Conservation (phyloP, 2,113 vertebrate species). For the Mormyrus lacerda region DNA sequence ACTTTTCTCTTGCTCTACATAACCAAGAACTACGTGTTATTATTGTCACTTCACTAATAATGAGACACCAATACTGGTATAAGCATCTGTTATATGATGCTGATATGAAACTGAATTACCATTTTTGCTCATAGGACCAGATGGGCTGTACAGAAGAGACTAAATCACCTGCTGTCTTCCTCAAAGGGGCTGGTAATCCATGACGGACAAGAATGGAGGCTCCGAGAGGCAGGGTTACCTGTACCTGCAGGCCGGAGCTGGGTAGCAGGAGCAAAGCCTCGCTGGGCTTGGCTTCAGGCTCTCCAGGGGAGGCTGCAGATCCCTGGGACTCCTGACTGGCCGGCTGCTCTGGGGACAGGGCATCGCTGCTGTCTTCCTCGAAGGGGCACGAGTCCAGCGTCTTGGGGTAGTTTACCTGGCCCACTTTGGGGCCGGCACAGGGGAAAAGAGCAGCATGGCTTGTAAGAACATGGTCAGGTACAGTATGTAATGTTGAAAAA, state of each 20-base stretch:
- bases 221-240: neutral
- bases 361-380: constrained; percentile 92
- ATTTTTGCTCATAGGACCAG: neutral
- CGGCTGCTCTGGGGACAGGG: constrained; percentile 89
- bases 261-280: constrained; percentile 67
- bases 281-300: constrained; percentile 62
- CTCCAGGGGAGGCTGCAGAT: constrained; percentile 78
- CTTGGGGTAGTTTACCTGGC: constrained; percentile 81
- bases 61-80: neutral
- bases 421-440: constrained; percentile 51
- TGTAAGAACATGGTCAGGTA: neutral
- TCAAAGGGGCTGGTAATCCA: neutral
- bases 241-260: constrained; percentile 59
- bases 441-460: constrained; percentile 1
- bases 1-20: neutral
- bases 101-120: neutral
- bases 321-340: constrained; percentile 90
- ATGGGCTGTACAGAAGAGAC: neutral
- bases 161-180: neutral
- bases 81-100: neutral
- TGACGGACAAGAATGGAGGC: neutral
- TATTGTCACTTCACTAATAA: neutral
- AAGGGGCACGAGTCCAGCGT: constrained; percentile 73
- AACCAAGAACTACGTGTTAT: neutral
- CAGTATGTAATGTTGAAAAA: neutral